Percentiles rank a stretch among this genome's conserved stretches.
These are phyloP conservation scores for Carcina quercana DNA, from an alignment of 2,888 invertebrate genomes.

Conservation along the genomic window DNA sequence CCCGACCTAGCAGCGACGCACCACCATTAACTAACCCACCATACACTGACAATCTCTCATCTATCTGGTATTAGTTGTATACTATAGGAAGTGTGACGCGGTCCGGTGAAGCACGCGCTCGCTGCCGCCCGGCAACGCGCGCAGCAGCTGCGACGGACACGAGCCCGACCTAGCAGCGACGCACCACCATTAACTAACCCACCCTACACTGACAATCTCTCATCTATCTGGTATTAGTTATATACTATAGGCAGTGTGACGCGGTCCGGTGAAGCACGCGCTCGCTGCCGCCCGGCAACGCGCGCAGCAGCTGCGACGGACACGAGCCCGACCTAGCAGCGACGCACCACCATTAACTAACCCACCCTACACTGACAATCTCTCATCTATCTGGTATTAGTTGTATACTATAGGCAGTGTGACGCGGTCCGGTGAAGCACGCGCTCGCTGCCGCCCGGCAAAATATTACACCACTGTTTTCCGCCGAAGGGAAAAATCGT, in stretches of 20 bases:
- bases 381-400: no score
- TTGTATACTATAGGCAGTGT: slow-evolving; percentile 6
- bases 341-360: no score
- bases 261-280: slow-evolving; percentile 27
- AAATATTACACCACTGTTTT: no score
- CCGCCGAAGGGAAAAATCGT: no score
- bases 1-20: slow-evolving; percentile 85
- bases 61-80: slow-evolving; percentile 17
- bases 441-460: slow-evolving; percentile 58
- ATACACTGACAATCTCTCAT: no score
- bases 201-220: no score
- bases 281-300: slow-evolving; percentile 68
- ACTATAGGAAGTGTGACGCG: slow-evolving; percentile 1
- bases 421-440: no score
- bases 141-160: slow-evolving; percentile 91
- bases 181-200: no score
- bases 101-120: slow-evolving; percentile 26
- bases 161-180: slow-evolving; percentile 87
- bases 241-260: slow-evolving; percentile 1
- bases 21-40: no score
- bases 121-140: slow-evolving; percentile 76
- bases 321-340: slow-evolving; percentile 89
- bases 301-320: slow-evolving; percentile 90
- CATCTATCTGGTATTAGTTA: no score
- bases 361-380: no score